phyloP scores from a whole-genome alignment of 2,113 vertebrate genomes.

The Hippocampus abdominalis region DNA sequence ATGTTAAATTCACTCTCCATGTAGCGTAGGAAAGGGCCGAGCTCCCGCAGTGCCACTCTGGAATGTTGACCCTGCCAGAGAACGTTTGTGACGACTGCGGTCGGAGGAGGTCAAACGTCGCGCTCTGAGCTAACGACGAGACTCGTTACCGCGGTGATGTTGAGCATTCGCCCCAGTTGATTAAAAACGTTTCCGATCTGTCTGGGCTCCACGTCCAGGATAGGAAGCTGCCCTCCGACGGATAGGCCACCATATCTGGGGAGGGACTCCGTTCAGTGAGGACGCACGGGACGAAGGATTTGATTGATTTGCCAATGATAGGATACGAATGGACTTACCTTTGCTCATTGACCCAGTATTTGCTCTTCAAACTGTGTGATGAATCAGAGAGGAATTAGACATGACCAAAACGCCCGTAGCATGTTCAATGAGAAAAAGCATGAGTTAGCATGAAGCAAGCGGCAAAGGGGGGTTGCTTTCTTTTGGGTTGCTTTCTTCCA shows the following conservation, averaged over 20 bases:
- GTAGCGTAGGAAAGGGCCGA: slow-evolving; percentile 81
- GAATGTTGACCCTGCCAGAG: slow-evolving; percentile 63
- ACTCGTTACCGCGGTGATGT: slow-evolving; percentile 84
- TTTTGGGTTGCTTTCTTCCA: no score
- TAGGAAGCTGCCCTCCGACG: slow-evolving; percentile 84
- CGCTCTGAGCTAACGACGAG: background rate
- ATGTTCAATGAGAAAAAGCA: background rate
- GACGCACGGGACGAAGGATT: background rate
- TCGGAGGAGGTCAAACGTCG: background rate
- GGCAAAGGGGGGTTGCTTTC: no score
- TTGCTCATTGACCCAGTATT: slow-evolving; percentile 98
- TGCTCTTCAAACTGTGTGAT: slow-evolving; percentile 90
- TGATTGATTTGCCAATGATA: background rate
- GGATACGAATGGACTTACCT: slow-evolving; percentile 70
- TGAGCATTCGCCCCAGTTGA: slow-evolving; percentile 84
- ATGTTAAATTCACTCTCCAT: slow-evolving; percentile 95
- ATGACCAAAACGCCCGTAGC: background rate
- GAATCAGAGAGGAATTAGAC: slow-evolving; percentile 37
- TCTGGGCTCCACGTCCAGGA: slow-evolving; percentile 76
- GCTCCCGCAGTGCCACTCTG: slow-evolving; percentile 71
- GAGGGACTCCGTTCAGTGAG: background rate
- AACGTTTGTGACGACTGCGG: background rate
- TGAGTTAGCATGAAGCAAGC: no score
- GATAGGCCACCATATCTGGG: slow-evolving; percentile 92
- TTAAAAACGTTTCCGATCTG: slow-evolving; percentile 73